Percentiles rank a stretch among this genome's conserved stretches.
Evolutionary conservation across 2,797 vertebrate genomes (phyloP).

Genomic region (Megalops cyprinoides): DNA sequence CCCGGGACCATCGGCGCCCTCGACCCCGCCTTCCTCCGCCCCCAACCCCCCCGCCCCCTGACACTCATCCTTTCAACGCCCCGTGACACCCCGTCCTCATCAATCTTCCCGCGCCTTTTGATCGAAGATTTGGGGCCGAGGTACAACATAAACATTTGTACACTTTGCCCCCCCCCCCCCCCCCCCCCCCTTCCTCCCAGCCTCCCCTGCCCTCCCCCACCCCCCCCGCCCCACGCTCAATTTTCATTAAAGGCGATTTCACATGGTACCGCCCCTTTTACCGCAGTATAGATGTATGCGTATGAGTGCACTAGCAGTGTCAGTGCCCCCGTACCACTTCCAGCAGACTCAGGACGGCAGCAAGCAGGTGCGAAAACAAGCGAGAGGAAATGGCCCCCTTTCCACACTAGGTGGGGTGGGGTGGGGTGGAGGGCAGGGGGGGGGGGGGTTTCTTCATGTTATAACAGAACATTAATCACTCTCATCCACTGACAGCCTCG

Average conservation of each 20-base stretch:
- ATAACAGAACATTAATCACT: slow-evolving; percentile 30
- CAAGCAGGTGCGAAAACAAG: slow-evolving; percentile 27
- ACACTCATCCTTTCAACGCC: background rate
- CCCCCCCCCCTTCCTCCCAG: slow-evolving; percentile 34
- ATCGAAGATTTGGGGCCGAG: background rate
- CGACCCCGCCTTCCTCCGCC: background rate
- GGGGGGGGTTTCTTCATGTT: background rate
- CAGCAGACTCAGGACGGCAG: background rate
- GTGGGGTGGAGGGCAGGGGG: background rate
- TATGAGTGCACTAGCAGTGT: slow-evolving; percentile 18
- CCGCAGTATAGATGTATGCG: background rate
- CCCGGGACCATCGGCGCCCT: background rate
- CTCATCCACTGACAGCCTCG: slow-evolving; percentile 10
- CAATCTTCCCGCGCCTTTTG: slow-evolving; percentile 9
- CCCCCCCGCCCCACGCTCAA: slow-evolving; percentile 39
- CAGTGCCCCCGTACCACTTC: background rate
- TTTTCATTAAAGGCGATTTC: slow-evolving; percentile 46
- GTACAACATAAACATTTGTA: slow-evolving; percentile 25
- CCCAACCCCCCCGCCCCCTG: background rate
- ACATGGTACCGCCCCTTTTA: slow-evolving; percentile 32
- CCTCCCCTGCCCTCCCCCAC: slow-evolving; percentile 31
- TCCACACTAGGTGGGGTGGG: background rate
- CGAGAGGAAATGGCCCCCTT: background rate
- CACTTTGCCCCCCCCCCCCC: slow-evolving; percentile 24
- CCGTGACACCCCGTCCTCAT: slow-evolving; percentile 21